Evolutionary conservation across 2,113 vertebrate genomes (phyloP).

Genomic region (Sporophila hypoxantha): DNA sequence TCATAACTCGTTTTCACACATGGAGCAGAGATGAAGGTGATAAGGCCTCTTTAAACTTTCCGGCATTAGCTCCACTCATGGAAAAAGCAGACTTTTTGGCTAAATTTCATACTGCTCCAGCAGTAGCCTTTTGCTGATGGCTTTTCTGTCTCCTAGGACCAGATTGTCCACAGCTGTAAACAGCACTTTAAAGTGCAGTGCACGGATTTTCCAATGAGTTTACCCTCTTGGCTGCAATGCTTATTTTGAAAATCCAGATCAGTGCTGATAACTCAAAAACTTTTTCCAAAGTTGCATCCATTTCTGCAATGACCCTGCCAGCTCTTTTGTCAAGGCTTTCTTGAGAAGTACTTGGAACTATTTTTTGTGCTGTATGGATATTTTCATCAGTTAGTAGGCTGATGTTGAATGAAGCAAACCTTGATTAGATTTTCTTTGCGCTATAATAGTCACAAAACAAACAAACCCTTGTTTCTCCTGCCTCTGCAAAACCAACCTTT

Average conservation of each 20-base stretch:
- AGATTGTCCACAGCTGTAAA: not conserved
- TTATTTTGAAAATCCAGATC: constrained; percentile 6
- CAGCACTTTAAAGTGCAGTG: not conserved
- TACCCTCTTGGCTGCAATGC: not conserved
- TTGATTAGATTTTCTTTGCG: not conserved
- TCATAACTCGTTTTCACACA: constrained; percentile 46
- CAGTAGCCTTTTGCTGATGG: not conserved
- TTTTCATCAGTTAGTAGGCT: not conserved
- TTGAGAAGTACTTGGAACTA: not conserved
- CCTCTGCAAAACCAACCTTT: not conserved
- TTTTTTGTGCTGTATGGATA: not conserved
- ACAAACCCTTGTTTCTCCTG: not conserved
- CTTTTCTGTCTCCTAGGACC: constrained; percentile 20
- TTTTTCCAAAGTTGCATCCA: not conserved
- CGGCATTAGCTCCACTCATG: constrained; percentile 27
- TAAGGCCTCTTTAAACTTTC: constrained; percentile 41
- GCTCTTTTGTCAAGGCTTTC: not conserved
- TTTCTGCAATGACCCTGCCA: not conserved
- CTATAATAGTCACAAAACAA: not conserved
- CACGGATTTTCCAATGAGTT: not conserved
- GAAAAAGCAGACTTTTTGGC: constrained; percentile 43
- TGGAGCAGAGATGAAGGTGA: constrained; percentile 30
- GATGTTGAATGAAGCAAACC: not conserved
- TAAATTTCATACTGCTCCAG: not conserved
- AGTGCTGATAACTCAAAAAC: not conserved